Evolutionary conservation across 23 tunicate species (phyloP), one percentile per base, ranked within the genome.

Genomic region (Ascidia mentula): DNA sequence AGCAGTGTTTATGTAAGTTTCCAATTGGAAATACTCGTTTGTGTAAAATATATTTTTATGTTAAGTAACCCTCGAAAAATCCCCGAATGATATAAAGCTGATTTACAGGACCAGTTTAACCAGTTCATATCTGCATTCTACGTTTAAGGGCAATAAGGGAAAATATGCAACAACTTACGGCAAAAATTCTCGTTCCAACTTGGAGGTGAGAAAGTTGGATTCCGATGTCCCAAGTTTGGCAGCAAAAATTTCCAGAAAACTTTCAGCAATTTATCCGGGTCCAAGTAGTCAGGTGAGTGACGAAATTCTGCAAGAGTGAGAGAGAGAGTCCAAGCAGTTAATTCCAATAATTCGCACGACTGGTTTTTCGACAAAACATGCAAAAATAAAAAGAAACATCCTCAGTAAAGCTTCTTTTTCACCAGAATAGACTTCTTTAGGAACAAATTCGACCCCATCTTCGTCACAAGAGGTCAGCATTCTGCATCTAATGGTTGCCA

Each of bases 231-330:
- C 65, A 53, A 53, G 13, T 9, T 9, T 53, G 65, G 22, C 65
- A 5, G 24, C 22, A 53, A 53, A 53, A 28, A 20, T 53, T 20
- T 53, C 65, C 13, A 53, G 24, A 53, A 6, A 28, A 9, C 65
- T 53, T 3, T 53, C 65, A 3, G 65, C 65, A 53, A 53, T 53
- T 53, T 53, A 53, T 53, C 65, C 65, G 13, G 65, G 65, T 53
- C 65, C 65, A 9, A 28, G 65, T 28, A 53, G 65, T 53, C 65
- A 53, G 65, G 65, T 53, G 65, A 28, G 65, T 9, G 2, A 9
- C 15, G 12, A 42, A 42, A 42, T 9, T 42, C 15, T 42, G n/a
- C n/a, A n/a, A n/a, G n/a, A n/a, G n/a, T n/a, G n/a, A n/a, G n/a
- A n/a, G n/a, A n/a, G n/a, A n/a, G n/a, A n/a, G n/a, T n/a, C n/a